Evolutionary conservation across 2,797 vertebrate species (phyloP), one percentile per base, ranked within the genome.

Genomic region (Chaetophractus vellerosus): DNA sequence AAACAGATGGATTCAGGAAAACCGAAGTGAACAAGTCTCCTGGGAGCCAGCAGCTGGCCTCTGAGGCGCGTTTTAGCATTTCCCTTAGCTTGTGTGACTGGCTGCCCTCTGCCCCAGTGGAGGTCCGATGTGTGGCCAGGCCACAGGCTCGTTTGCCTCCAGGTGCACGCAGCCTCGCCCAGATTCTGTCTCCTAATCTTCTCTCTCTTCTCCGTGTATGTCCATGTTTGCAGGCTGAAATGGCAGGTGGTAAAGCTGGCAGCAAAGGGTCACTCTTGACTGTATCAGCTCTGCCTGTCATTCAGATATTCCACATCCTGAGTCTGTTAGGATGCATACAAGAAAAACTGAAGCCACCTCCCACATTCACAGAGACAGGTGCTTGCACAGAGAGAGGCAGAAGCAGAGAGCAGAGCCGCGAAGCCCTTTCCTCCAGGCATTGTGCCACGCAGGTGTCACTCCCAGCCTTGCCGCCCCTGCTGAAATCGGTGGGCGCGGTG

Each of bases 1-100:
- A 68, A 79, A 85, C 81, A 92, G 74, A 88, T 81, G 75, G 79
- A 81, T 86, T 90, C 81, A 66, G 71, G 86, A 84, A 50, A 91
- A 75, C 2, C 24, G 78, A 76, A 88, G 88, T 45, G 80, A 50
- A 57, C 55, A 75, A 45, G 85, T 68, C 48, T 50, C 9, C 8
- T 31, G 82, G 90, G 64, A 93, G 59, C 57, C 11, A n/a, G n/a
- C 76, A 81, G 59, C 79, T 86, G 92, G 71, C 76, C 61, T 33
- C 45, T 36, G 88, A 92, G 64, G 26, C 26, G 26, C 24, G 6
- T 36, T 6, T 23, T 50, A 50, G 38, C 80, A 59, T n/a, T 76
- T 75, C 41, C 23, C 63, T 68, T 52, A 71, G 79, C 74, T 63
- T 48, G 16, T 52, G 16, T 18, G 12, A 74, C 66, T 76, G 31